Evolutionary conservation across 2,113 vertebrate species (phyloP).

Genomic region (Plecotus auritus): DNA sequence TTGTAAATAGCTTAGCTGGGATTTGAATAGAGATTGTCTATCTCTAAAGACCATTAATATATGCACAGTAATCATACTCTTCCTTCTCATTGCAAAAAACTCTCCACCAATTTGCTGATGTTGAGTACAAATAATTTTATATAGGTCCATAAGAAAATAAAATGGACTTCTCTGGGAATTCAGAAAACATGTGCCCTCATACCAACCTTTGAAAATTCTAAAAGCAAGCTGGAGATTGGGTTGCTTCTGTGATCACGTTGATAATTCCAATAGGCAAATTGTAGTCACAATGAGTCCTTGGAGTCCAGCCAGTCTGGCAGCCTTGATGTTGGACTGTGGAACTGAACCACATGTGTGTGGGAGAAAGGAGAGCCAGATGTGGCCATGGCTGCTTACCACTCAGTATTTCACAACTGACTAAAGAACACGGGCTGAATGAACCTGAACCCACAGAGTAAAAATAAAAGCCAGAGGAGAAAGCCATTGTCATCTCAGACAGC

Average conservation of each 20-base stretch:
- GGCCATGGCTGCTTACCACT: background rate
- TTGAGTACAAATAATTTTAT: background rate
- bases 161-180: background rate
- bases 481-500: background rate
- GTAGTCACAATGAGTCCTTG: background rate
- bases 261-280: background rate
- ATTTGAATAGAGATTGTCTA: background rate
- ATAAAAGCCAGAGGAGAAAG: background rate
- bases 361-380: background rate
- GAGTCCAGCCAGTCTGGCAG: background rate
- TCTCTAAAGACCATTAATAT: background rate
- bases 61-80: background rate
- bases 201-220: background rate
- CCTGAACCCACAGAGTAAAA: background rate
- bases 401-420: background rate
- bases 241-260: slow-evolving; percentile 17
- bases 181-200: background rate
- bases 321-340: background rate
- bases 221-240: background rate
- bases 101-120: background rate
- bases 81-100: background rate
- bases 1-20: background rate
- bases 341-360: background rate
- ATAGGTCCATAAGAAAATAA: background rate
- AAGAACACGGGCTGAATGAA: background rate